Evolutionary conservation across 2,888 invertebrate species (phyloP).

Genomic region (Drosophila barbarae): DNA sequence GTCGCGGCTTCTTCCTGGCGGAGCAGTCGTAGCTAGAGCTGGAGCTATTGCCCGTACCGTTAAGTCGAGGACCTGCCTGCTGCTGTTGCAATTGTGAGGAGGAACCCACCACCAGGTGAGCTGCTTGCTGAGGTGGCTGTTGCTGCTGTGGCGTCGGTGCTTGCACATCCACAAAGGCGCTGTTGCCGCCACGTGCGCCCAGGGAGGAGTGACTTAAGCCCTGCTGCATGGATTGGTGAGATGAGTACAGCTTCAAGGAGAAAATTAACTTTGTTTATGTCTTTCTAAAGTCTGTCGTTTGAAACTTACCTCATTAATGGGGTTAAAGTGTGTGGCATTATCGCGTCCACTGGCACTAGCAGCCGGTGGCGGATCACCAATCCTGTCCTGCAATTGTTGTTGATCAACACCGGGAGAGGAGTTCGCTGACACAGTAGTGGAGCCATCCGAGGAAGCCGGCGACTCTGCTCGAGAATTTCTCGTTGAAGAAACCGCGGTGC

Average conservation of each 20-base stretch:
- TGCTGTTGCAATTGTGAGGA: slow-evolving; percentile 40
- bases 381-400: slow-evolving; percentile 80
- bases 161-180: slow-evolving; percentile 67
- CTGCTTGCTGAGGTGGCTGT: slow-evolving; percentile 48
- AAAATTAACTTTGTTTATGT: neutral
- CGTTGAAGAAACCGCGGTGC: slow-evolving; percentile 37
- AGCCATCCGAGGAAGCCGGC: slow-evolving; percentile 83
- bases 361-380: slow-evolving; percentile 45
- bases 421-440: slow-evolving; percentile 92
- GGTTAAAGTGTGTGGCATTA: slow-evolving; percentile 78
- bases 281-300: accelerated
- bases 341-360: slow-evolving; percentile 36
- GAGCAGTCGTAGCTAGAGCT: slow-evolving; percentile 80
- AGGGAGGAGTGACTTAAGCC: slow-evolving; percentile 41
- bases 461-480: slow-evolving; percentile 72
- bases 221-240: slow-evolving; percentile 72
- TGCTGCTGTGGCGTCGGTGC: slow-evolving; percentile 58
- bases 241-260: slow-evolving; percentile 73
- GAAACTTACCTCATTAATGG: slow-evolving; percentile 77
- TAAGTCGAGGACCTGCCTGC: slow-evolving; percentile 65
- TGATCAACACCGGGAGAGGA: slow-evolving; percentile 87
- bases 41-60: slow-evolving; percentile 68
- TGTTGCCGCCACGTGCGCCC: slow-evolving; percentile 28
- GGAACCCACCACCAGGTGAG: slow-evolving; percentile 40
- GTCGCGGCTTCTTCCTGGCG: slow-evolving; percentile 94